Evolutionary conservation across 2,888 invertebrate genomes (phyloP).

Genomic region (Hydriomena furcata): DNA sequence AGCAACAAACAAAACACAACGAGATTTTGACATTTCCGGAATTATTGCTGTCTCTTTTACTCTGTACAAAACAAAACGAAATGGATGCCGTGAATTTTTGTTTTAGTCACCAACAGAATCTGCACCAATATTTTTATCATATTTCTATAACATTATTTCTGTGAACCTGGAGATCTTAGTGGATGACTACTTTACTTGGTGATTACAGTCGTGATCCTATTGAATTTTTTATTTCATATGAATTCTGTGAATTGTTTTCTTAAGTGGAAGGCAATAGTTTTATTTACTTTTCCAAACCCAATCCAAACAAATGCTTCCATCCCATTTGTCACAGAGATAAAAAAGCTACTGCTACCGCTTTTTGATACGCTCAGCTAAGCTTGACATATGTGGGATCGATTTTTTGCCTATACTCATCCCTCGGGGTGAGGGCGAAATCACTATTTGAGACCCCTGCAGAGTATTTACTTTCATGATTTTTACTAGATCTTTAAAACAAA

Average conservation of each 20-base stretch:
- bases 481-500: constrained; percentile 7
- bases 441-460: constrained; percentile 35
- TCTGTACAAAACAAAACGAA: too few species aligned
- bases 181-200: too few species aligned
- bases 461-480: constrained; percentile 25
- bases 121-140: too few species aligned
- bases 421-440: constrained; percentile 35
- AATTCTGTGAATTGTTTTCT: neutral
- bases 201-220: too few species aligned
- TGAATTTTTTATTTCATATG: too few species aligned
- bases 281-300: constrained; percentile 12
- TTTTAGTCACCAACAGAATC: too few species aligned
- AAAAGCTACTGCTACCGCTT: constrained; percentile 37
- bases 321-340: constrained; percentile 53
- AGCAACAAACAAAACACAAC: too few species aligned
- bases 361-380: constrained; percentile 47
- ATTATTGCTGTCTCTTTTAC: too few species aligned
- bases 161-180: too few species aligned
- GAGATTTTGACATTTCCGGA: too few species aligned
- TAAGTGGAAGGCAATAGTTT: neutral
- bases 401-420: constrained; percentile 38
- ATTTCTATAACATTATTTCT: too few species aligned
- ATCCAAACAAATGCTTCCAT: constrained; percentile 30
- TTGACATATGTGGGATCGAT: constrained; percentile 48
- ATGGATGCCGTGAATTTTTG: too few species aligned